Base-by-base conservation (phyloP, 2,113 vertebrate genomes). In the Phyllopteryx taeniolatus region DNA sequence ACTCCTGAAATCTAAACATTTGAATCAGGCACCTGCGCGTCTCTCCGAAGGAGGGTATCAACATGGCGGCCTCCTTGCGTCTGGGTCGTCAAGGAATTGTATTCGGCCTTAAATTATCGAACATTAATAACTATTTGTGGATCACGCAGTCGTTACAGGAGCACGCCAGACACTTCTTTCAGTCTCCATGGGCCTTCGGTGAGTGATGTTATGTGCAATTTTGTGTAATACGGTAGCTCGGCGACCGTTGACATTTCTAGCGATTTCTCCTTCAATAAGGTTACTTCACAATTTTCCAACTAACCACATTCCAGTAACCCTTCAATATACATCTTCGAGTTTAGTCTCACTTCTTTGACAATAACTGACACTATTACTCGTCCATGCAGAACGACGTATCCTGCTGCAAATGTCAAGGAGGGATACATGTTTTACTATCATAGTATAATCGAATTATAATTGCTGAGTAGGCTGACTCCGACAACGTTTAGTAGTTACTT, bases 51-150 rank as follows among this genome's bases (percentile, higher is more conserved):
- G 73, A 90, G 88, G 91, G 85, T 85, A 78, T 86, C 54, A 91
- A 91, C 84, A 93, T 92, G 93, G 93, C 93, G 82, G 90, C 91
- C 80, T 92, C 93, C 91, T 89, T 92, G 74, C 87, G 87, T 71
- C 71, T 93, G 79, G 90, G 91, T 86, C 91, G 86, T 85, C 90
- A 81, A 60, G 91, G 85, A 71, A 72, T 91, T 61, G 74, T 90
- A 71, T 85, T 85, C 47, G 86, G 90, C 27, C 71, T 91, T 8
- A 88, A 73, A 76, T 79, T 92, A 43, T 80, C 83, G 42, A 22
- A 79, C 1, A 35, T 89, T 46, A 86, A 82, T 56, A 90, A 83
- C 88, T 87, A 72, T 82, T 68, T 73, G 0, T 61, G 82, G 76
- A 63, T 62, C 13, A 60, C 79, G 13, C 77, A 65, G 1, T 53